Base-by-base conservation (phyloP, 1,140 invertebrate genomes). In the Delia radicum region DNA sequence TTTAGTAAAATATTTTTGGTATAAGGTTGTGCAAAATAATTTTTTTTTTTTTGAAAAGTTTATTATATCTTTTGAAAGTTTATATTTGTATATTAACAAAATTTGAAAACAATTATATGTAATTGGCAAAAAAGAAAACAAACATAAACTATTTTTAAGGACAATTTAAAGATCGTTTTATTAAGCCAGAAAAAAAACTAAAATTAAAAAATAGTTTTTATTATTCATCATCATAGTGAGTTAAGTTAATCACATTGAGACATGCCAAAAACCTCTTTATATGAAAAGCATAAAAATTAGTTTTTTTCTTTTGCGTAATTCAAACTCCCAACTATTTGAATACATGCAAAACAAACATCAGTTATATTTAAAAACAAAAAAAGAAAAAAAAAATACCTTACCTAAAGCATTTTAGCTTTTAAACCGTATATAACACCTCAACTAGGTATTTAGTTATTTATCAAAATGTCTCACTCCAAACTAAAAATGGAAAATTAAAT, bases 271-370 rank as follows among this genome's bases (percentile, higher is more conserved):
- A 69, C 65, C 65, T 37, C 37, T 69, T 33, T 28, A 65, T 7
- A 7, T 2, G 8, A 33, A 21, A 33, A 24, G 62, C 28, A 3
- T 29, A 27, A 69, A 33, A 69, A 69, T 37, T 69, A 21, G 29
- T 69, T 42, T 15, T 10, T 42, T 42, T n/a, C 12, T 42, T 42
- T 42, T 8, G 4, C 2, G 8, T 8, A 33, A 33, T 15, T 42
- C 37, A 42, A 13, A 42, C 13, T 12, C 12, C 65, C 65, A 69
- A 69, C 29, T 69, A 69, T 69, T 69, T 69, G 21, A 69, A 33
- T 33, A 69, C 65, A 69, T 69, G 65, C 65, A 69, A 69, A 69
- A 69, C 65, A 18, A n/a, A 69, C 65, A 69, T 69, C 65, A 69
- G 65, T 69, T 69, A 69, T 10, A n/a, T 12, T 2, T 2, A 33